These are phyloP conservation scores for Andrena minutula DNA, from an alignment of 2,888 invertebrate genomes.

Conservation along the genomic window DNA sequence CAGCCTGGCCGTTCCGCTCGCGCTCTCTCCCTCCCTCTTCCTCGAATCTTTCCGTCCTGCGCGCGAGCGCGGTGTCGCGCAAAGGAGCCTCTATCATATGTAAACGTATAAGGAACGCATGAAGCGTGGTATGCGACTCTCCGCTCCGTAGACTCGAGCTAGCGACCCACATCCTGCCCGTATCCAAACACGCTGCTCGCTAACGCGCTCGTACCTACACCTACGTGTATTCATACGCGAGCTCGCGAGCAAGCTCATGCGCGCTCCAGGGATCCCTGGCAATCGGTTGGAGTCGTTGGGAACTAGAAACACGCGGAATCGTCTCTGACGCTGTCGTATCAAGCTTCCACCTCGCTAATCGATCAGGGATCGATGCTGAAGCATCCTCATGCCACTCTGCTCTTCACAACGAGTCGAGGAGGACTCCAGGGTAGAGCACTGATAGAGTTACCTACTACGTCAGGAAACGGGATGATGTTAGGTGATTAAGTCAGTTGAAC, in stretches of 20 bases:
- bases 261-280: constrained; percentile 6
- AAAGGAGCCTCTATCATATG: constrained; percentile 69
- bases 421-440: too few species aligned
- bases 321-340: too few species aligned
- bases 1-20: constrained; percentile 13
- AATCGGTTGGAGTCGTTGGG: neutral
- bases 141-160: constrained; percentile 73
- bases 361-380: too few species aligned
- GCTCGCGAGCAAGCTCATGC: constrained; percentile 8
- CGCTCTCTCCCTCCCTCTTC: constrained; percentile 16
- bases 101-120: constrained; percentile 72
- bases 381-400: too few species aligned
- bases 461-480: too few species aligned
- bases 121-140: constrained; percentile 73
- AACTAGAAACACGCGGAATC: too few species aligned
- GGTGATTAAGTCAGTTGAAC: too few species aligned
- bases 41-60: constrained; percentile 36
- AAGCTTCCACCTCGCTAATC: too few species aligned
- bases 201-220: constrained; percentile 49
- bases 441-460: too few species aligned
- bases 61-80: constrained; percentile 58
- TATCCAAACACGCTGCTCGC: constrained; percentile 71
- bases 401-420: too few species aligned
- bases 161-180: constrained; percentile 80
- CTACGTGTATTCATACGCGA: constrained; percentile 25